A percentile compares a stretch with the other conserved stretches of the same genome.
Conservation (phyloP, 1,140 invertebrate species). For the Neodiprion pinetum region DNA sequence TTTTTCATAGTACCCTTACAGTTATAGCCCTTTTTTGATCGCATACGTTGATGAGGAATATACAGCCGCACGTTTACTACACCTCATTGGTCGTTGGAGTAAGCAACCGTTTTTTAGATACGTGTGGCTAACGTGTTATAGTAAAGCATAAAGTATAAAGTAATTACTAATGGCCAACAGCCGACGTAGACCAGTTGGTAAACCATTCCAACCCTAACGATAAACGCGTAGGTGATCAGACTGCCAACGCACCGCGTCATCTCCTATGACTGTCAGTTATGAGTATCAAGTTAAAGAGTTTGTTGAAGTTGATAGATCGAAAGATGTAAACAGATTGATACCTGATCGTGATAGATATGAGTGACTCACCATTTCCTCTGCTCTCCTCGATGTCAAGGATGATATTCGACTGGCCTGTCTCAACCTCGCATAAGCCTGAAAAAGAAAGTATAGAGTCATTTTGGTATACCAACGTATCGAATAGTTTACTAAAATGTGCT, state of each 20-base stretch:
- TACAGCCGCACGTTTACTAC: too few relatives aligned
- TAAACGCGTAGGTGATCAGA: background rate
- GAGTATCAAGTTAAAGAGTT: background rate
- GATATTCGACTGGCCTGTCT: slow-evolving; percentile 84
- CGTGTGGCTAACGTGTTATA: background rate
- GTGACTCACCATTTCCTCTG: slow-evolving; percentile 79
- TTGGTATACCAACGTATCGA: too few relatives aligned
- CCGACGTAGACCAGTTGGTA: background rate
- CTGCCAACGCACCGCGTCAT: background rate
- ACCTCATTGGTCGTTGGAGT: too few relatives aligned
- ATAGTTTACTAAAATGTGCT: too few relatives aligned
- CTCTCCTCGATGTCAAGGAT: slow-evolving; percentile 91
- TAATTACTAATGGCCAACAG: slow-evolving; percentile 2
- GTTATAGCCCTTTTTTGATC: too few relatives aligned
- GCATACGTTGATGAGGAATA: too few relatives aligned
- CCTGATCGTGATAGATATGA: background rate
- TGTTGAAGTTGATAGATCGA: background rate
- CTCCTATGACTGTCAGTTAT: background rate
- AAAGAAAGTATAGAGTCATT: slow-evolving; percentile 34
- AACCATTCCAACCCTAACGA: background rate
- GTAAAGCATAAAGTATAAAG: background rate
- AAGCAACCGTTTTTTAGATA: background rate
- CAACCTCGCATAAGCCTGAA: slow-evolving; percentile 81
- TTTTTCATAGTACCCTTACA: too few relatives aligned
- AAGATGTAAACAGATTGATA: background rate